phyloP scores from a whole-genome alignment of 2,797 vertebrate genomes.

The Mionectes olivaceus region DNA sequence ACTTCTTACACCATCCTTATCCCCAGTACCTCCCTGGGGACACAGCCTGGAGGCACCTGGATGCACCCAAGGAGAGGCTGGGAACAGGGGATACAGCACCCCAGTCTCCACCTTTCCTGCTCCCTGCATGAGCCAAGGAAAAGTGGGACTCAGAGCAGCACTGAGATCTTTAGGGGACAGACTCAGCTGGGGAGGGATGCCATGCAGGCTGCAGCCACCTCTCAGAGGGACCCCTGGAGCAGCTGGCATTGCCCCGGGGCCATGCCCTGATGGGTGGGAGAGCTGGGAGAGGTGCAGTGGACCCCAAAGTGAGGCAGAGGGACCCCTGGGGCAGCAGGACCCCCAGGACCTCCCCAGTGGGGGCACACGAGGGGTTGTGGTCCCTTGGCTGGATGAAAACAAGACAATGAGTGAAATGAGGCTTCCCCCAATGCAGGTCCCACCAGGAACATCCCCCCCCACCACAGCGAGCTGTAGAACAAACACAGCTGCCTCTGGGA shows the following conservation, averaged over 20 bases:
- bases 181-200: background rate
- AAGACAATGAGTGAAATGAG: background rate
- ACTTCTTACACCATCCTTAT: background rate
- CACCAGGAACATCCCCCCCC: background rate
- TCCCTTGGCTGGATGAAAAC: background rate
- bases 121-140: background rate
- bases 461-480: background rate
- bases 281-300: background rate
- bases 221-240: background rate
- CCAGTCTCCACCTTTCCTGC: background rate
- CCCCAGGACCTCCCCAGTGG: fast-evolving
- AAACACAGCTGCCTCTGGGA: background rate
- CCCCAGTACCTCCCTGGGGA: background rate
- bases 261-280: background rate
- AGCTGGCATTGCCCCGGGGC: fast-evolving
- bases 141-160: background rate
- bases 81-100: background rate
- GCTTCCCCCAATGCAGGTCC: background rate
- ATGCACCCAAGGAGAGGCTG: background rate
- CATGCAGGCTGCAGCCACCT: background rate
- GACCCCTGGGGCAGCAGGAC: background rate
- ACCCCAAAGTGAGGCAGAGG: background rate
- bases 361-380: background rate
- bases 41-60: fast-evolving
- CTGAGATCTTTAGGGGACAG: background rate